Conservation (phyloP, 53 echinoderm and acorn worm species). For the Zoroaster sp. region DNA sequence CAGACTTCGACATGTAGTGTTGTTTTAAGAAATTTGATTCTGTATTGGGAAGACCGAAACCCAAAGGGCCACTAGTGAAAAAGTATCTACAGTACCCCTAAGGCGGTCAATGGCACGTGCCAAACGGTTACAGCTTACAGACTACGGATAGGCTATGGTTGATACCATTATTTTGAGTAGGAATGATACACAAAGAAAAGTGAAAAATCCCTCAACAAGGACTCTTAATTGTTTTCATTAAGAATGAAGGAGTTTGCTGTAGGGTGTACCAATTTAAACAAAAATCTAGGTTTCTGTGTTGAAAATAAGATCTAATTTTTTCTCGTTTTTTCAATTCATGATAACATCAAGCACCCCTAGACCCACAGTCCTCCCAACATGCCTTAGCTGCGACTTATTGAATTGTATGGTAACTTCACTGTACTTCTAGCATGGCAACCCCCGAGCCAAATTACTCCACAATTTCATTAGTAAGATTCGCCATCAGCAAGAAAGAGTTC, state of each 20-base stretch:
- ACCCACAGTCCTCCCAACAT: neutral
- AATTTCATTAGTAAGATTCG: conserved; percentile 36
- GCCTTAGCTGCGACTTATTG: conserved; percentile 3
- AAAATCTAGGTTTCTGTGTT: neutral
- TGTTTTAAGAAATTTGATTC: conserved; percentile 50
- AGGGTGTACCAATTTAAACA: neutral
- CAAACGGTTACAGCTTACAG: conserved; percentile 44
- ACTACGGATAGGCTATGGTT: conserved; percentile 38
- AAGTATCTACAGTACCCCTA: conserved; percentile 27
- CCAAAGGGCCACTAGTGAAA: neutral
- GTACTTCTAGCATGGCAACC: conserved; percentile 16
- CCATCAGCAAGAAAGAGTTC: neutral
- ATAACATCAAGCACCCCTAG: neutral
- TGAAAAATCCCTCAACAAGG: neutral
- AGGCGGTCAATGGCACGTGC: conserved; percentile 22
- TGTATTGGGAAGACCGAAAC: neutral
- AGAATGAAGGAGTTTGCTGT: neutral
- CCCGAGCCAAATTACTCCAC: conserved; percentile 28
- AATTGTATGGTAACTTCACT: conserved; percentile 41
- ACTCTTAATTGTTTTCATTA: neutral
- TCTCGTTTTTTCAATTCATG: neutral
- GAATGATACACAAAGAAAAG: neutral
- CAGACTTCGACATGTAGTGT: conserved; percentile 17
- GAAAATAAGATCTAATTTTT: neutral
- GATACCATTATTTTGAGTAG: conserved; percentile 6